These are phyloP conservation scores for Elmis aenea DNA, from an alignment of 2,888 invertebrate species.

Conservation along the genomic window DNA sequence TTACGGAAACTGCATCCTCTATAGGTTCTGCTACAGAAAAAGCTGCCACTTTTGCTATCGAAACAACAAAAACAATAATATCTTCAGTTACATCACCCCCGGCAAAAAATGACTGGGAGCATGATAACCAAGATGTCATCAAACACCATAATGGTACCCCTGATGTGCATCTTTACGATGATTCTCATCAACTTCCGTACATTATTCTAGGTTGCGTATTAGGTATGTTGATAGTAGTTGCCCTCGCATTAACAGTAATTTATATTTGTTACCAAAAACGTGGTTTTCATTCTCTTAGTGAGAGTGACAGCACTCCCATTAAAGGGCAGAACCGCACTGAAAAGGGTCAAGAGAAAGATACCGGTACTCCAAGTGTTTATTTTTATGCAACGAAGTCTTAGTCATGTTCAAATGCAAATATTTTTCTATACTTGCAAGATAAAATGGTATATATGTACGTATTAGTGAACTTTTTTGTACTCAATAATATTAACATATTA, in stretches of 20 bases:
- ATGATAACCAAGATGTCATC: neutral
- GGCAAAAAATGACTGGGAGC: too few relatives aligned
- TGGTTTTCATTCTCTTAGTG: slow-evolving; percentile 8
- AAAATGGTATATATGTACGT: too few relatives aligned
- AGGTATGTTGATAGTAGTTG: slow-evolving; percentile 23
- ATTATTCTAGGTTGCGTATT: slow-evolving; percentile 29
- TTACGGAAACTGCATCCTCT: neutral
- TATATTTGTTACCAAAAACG: slow-evolving; percentile 26
- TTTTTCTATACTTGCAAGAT: too few relatives aligned
- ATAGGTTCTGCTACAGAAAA: slow-evolving; percentile 7
- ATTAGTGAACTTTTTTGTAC: too few relatives aligned
- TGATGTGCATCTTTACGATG: slow-evolving; percentile 8
- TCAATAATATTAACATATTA: too few relatives aligned
- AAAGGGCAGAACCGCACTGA: neutral
- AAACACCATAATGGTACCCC: slow-evolving; percentile 2
- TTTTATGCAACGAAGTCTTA: too few relatives aligned
- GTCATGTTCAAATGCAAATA: too few relatives aligned
- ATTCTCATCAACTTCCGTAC: slow-evolving; percentile 18
- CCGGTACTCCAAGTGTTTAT: too few relatives aligned
- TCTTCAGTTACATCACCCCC: too few relatives aligned
- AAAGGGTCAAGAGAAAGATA: neutral
- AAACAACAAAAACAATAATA: too few relatives aligned
- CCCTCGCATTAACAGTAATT: slow-evolving; percentile 21
- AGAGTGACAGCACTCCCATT: neutral
- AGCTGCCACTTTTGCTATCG: slow-evolving; percentile 1